Conservation (phyloP, 2,797 vertebrate species). For the Labroides dimidiatus region DNA sequence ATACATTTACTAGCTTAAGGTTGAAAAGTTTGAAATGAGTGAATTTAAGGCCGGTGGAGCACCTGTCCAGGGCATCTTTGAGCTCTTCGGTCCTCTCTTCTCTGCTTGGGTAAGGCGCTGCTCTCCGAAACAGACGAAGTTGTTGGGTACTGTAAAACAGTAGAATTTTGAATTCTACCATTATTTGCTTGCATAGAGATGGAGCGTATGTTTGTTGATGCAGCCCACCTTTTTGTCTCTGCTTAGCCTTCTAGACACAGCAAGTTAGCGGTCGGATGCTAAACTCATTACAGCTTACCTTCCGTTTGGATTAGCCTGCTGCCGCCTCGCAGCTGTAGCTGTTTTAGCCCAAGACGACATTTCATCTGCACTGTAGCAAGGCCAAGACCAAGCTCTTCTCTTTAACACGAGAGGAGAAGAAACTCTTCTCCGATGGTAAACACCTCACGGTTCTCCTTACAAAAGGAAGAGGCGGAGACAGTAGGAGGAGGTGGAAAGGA, state of each 20-base stretch:
- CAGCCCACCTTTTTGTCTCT: neutral
- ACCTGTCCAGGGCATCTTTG: conserved; percentile 79
- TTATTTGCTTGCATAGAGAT: accelerated
- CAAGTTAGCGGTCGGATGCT: conserved; percentile 54
- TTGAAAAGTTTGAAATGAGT: too few relatives aligned
- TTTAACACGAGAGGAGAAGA: neutral
- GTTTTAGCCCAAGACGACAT: conserved; percentile 84
- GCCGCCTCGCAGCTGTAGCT: conserved; percentile 63
- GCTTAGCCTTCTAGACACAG: conserved; percentile 3
- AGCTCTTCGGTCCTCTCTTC: conserved; percentile 80
- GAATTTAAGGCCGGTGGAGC: neutral
- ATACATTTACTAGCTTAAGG: too few relatives aligned
- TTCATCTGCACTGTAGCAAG: neutral
- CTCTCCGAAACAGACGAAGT: conserved; percentile 77
- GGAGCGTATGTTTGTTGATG: accelerated
- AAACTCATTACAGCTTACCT: conserved; percentile 73
- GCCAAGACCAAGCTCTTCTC: neutral
- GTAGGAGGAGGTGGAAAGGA: neutral
- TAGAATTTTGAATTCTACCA: too few relatives aligned
- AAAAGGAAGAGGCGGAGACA: neutral
- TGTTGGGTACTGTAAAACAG: conserved; percentile 72
- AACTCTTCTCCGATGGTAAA: neutral
- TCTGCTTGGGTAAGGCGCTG: conserved; percentile 78
- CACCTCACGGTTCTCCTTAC: neutral
- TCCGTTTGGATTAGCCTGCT: conserved; percentile 74